phyloP scores from a whole-genome alignment of 1,140 invertebrate species.

The Drosophila asahinai region DNA sequence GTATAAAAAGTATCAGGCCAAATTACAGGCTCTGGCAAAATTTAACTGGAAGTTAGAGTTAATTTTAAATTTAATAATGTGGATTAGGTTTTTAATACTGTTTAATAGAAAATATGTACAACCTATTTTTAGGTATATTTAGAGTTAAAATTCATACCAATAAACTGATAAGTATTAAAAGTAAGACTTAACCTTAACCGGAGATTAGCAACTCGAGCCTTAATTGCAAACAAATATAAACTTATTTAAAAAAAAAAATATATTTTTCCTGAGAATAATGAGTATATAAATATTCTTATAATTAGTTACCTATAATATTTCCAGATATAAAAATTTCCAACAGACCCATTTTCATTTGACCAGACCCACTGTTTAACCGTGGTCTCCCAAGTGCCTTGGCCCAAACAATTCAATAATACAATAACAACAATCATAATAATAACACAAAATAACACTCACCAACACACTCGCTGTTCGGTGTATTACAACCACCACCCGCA shows the following conservation, averaged over 20 bases:
- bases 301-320: not conserved
- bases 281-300: not conserved
- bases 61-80: too few species aligned
- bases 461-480: slow-evolving; percentile 36
- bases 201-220: not conserved
- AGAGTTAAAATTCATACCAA: not conserved
- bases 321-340: not conserved
- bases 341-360: rapidly evolving
- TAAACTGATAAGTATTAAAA: not conserved
- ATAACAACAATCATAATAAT: slow-evolving; percentile 84
- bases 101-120: too few species aligned
- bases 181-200: not conserved
- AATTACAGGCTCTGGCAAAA: too few species aligned
- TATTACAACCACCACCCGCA: slow-evolving; percentile 64
- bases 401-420: slow-evolving; percentile 84
- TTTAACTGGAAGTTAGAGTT: too few species aligned
- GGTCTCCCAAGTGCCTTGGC: slow-evolving; percentile 76
- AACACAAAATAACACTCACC: slow-evolving; percentile 73
- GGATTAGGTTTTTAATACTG: too few species aligned
- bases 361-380: slow-evolving; percentile 43
- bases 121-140: too few species aligned
- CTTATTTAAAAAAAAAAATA: too few species aligned
- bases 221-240: too few species aligned
- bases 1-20: too few species aligned
- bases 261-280: too few species aligned